Percentiles rank a stretch among this genome's conserved stretches.
Evolutionary conservation across 2,113 vertebrate genomes (phyloP).

Genomic region (Peromyscus maniculatus): DNA sequence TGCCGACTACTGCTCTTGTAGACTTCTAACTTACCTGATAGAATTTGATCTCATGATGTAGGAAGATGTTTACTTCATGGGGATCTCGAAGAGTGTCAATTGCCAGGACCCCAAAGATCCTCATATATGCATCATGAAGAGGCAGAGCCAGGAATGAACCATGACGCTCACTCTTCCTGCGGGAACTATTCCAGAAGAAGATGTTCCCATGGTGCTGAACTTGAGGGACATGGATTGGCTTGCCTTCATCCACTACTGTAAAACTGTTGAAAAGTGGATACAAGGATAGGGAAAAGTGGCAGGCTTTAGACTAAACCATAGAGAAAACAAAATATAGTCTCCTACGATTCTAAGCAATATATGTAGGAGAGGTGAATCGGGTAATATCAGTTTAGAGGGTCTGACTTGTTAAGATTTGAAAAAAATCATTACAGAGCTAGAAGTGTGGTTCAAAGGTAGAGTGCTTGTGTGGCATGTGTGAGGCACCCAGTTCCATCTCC

Average conservation of each 20-base stretch:
- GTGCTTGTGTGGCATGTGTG: neutral
- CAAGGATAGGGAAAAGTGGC: neutral
- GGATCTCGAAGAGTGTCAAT: slow-evolving; percentile 88
- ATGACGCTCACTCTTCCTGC: slow-evolving; percentile 67
- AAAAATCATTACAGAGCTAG: neutral
- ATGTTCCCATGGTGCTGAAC: slow-evolving; percentile 88
- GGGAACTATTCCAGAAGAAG: slow-evolving; percentile 88
- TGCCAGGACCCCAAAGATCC: slow-evolving; percentile 88
- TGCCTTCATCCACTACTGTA: slow-evolving; percentile 86
- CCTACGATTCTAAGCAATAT: neutral
- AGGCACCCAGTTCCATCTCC: neutral
- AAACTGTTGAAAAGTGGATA: slow-evolving; percentile 84
- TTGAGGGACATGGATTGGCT: slow-evolving; percentile 86
- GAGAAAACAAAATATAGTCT: neutral
- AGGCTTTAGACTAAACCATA: slow-evolving; percentile 29
- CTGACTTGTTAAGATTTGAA: slow-evolving; percentile 56
- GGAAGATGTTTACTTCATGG: slow-evolving; percentile 83
- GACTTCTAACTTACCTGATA: slow-evolving; percentile 86
- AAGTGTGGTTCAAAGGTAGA: neutral
- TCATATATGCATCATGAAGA: slow-evolving; percentile 84
- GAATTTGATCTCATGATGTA: slow-evolving; percentile 89
- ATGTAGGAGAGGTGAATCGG: slow-evolving; percentile 12
- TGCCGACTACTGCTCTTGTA: neutral
- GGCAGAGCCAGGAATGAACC: slow-evolving; percentile 89
- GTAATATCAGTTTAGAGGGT: slow-evolving; percentile 51